Evolutionary conservation across 2,888 invertebrate species (phyloP), one percentile per base, ranked within the genome.

Genomic region (Physocephala rufipes): DNA sequence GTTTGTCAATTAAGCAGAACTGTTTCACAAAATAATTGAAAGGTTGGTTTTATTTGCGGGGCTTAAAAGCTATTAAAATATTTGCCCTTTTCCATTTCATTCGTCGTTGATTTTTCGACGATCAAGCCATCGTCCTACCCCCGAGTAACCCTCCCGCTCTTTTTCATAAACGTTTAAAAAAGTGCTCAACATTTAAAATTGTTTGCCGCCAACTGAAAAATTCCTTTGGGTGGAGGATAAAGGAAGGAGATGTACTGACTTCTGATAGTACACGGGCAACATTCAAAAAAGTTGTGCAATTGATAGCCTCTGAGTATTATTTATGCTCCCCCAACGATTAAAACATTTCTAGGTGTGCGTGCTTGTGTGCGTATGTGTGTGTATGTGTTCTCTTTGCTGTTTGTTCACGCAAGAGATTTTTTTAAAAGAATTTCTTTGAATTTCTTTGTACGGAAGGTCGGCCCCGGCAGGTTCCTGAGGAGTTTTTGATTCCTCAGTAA

Each of bases 401-500:
- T 70, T 70, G 55, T 70, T 70, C 63, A 53, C 62, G 55, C 36
- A 28, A 16, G 19, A 53, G 21, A 63, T 49, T 61, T 55, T 26
- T 24, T 16, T n/a, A n/a, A n/a, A n/a, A n/a, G n/a, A 66, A 53
- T 45, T 47, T 36, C 36, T 66, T 55, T 64, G 53, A 55, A 67
- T 30, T 67, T 55, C 13, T 55, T 62, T 62, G 19, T 62, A 15
- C 36, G 19, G 30, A 4, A 36, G 36, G 36, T 9, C 4, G 36
- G 36, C 9, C 36, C 5, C 9, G 47, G 21, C 43, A 12, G 19
- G 36, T 26, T 70, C 26, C 64, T 71, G 73, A 72, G 71, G 69
- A 64, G 62, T 72, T 72, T 73, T 65, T 72, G 67, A 72, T 70
- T 74, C 66, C 59, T 49, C 71, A 73, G 71, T 72, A 69, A 74